Percentiles rank a stretch among this genome's conserved stretches.
Evolutionary conservation across 2,888 invertebrate genomes (phyloP).

Genomic region (Plagiodera versicolora): DNA sequence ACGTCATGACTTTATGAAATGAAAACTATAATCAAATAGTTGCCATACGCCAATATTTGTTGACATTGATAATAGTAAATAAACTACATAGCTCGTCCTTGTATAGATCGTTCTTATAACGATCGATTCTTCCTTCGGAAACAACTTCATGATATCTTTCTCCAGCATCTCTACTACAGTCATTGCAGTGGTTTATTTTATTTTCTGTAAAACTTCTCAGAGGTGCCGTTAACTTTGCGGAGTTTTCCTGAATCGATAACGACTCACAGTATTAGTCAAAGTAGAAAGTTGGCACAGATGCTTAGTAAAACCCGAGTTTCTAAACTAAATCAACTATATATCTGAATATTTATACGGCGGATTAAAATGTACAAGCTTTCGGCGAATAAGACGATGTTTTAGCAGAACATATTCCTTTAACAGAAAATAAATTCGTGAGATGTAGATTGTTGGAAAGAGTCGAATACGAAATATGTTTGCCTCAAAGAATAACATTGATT

Average conservation of each 20-base stretch:
- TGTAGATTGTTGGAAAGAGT: no score
- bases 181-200: slow-evolving; percentile 7
- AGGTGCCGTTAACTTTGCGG: slow-evolving; percentile 5
- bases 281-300: slow-evolving; percentile 19
- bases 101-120: no score
- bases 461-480: no score
- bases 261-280: slow-evolving; percentile 20
- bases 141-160: slow-evolving; percentile 5
- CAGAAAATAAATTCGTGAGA: no score
- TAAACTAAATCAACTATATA: slow-evolving; percentile 2
- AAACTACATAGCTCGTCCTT: no score
- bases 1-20: no score
- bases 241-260: slow-evolving; percentile 35
- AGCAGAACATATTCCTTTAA: no score
- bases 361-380: background rate
- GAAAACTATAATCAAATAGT: no score
- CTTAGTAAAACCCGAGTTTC: background rate
- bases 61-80: no score
- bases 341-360: slow-evolving; percentile 9
- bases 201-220: slow-evolving; percentile 5
- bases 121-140: background rate
- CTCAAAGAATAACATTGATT: no score
- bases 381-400: background rate
- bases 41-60: no score
- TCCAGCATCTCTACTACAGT: background rate